Conservation (phyloP, 2,113 vertebrate species). For the Pongo abelii region DNA sequence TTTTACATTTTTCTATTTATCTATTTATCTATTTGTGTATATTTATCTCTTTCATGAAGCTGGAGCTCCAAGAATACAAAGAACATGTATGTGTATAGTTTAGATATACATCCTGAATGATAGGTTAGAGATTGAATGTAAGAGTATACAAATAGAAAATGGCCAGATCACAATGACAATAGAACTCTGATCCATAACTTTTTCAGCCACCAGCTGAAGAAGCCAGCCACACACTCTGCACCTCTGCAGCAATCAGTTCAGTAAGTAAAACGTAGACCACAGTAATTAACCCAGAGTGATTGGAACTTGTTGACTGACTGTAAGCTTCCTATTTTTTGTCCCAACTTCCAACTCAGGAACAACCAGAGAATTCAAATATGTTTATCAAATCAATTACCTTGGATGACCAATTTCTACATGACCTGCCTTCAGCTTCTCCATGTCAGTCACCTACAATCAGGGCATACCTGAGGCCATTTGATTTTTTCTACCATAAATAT, state of each 20-base stretch:
- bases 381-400: background rate
- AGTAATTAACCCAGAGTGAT: background rate
- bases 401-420: background rate
- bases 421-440: background rate
- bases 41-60: background rate
- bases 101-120: background rate
- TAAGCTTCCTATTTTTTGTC: background rate
- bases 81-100: background rate
- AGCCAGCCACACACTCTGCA: background rate
- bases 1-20: background rate
- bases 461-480: accelerated
- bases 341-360: background rate
- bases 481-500: background rate
- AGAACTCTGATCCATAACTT: background rate
- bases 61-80: background rate
- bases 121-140: background rate
- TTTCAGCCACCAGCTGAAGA: background rate
- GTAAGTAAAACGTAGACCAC: background rate
- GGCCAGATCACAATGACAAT: accelerated
- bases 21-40: background rate
- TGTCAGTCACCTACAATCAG: background rate
- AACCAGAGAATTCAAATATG: background rate
- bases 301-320: no score
- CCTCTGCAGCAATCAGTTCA: background rate
- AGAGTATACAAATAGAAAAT: background rate